phyloP scores from a whole-genome alignment of 2,797 vertebrate genomes.

The Neopelma chrysocephalum region DNA sequence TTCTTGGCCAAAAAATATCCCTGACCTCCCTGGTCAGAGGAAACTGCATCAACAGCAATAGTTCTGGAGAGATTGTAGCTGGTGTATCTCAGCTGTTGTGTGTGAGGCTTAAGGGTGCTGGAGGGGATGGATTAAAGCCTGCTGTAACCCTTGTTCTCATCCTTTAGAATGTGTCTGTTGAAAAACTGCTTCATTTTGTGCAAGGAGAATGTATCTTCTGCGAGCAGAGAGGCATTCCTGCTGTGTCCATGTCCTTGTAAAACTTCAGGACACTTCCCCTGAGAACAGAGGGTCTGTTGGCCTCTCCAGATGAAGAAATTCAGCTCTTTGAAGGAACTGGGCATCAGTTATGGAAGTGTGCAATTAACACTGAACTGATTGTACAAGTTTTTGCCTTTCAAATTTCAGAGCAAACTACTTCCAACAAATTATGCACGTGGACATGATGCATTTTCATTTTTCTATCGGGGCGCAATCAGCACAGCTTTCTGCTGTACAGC shows the following conservation, averaged over 20 bases:
- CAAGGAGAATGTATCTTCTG: neutral
- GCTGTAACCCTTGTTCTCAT: neutral
- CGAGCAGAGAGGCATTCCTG: neutral
- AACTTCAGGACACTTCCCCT: neutral
- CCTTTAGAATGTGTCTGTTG: neutral
- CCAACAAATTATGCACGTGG: neutral
- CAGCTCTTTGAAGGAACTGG: neutral
- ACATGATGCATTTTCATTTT: neutral
- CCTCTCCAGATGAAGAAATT: neutral
- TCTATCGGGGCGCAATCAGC: neutral
- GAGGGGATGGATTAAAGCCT: neutral
- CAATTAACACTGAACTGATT: neutral
- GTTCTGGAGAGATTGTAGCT: neutral
- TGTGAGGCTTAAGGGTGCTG: neutral
- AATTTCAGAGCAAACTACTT: neutral
- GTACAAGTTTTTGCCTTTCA: neutral
- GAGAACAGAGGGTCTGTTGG: neutral
- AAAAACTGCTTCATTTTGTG: neutral
- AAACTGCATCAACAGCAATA: neutral
- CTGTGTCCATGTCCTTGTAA: neutral
- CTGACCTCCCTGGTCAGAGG: slow-evolving; percentile 25
- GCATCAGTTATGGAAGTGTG: neutral
- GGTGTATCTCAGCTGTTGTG: neutral
- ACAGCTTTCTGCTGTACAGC: neutral
- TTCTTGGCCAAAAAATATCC: slow-evolving; percentile 37